Base-by-base conservation (phyloP, 2,888 invertebrate genomes). In the Serrognathus titanus region DNA sequence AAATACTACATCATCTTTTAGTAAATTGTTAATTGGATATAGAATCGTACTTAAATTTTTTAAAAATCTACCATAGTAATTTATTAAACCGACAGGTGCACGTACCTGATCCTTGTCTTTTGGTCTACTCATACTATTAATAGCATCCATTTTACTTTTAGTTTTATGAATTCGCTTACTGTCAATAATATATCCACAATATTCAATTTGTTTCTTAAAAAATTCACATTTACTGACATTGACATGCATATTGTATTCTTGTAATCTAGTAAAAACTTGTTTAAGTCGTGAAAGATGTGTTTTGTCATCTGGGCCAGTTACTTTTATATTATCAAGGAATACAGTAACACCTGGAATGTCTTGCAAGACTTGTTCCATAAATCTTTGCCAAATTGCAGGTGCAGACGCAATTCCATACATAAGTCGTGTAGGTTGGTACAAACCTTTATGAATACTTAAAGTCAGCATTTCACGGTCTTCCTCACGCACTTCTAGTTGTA, bases 31-130 rank as follows among this genome's bases (percentile, higher is more conserved):
- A 20, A 73, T 41, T 7, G 69, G 71, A 51, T 66, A 62, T 9
- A 71, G 11, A 13, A 70, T 55, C 4, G 63, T 58, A 16, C 69
- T 66, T 45, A 68, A 53, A 51, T 72, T 66, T 62, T 65, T 54
- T 1, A 74, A 56, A 54, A 73, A 75, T 39, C 67, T 59, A 3
- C 66, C 68, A 53, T 75, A 73, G 60, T 72, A 75, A 59, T 70
- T 69, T 10, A 67, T 61, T 11, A 72, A 57, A 11, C 69, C 71
- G 10, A 73, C 31, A 56, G 71, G 69, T 7, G 69, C 55, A 9
- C 67, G 53, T 5, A 71, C 57, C 52, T 72, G 65, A 13, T 65
- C 61, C 43, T 61, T 62, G 49, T 66, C 69, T n/a, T 12, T 55
- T 9, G 69, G 71, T 8, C 41, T 40, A 52, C 55, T 59, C 31